A percentile compares a stretch with the other conserved stretches of the same genome.
These are phyloP conservation scores for Crossaster papposus DNA, from an alignment of 53 echinoderm and acorn worm genomes.

Conservation along the genomic window DNA sequence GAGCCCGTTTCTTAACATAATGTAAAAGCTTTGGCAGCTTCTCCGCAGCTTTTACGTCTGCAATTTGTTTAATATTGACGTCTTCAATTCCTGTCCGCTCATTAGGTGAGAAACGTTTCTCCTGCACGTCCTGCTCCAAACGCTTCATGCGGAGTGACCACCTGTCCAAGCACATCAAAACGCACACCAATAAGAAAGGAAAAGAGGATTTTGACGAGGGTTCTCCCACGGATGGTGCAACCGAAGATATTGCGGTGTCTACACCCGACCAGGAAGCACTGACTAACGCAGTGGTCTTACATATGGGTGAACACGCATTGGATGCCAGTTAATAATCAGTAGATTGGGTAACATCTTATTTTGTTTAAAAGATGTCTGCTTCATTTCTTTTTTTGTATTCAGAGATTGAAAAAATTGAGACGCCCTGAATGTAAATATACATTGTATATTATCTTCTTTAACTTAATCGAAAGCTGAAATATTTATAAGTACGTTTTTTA, in stretches of 20 bases:
- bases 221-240: not conserved
- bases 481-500: not conserved
- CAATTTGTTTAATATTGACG: not conserved
- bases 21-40: not conserved
- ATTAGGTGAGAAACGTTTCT: constrained; percentile 91
- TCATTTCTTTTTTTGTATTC: not conserved
- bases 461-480: not conserved
- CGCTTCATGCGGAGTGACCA: constrained; percentile 99
- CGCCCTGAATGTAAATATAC: too few relatives aligned
- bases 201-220: constrained; percentile 28
- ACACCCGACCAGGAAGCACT: constrained; percentile 45
- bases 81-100: constrained; percentile 3
- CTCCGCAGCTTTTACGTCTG: not conserved
- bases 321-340: constrained; percentile 25
- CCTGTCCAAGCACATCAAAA: constrained; percentile 88
- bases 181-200: constrained; percentile 72
- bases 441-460: not conserved
- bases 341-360: not conserved
- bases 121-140: constrained; percentile 76
- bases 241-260: constrained; percentile 3
- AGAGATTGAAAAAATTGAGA: not conserved
- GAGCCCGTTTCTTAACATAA: too few relatives aligned
- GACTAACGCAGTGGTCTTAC: constrained; percentile 51
- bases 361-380: too few relatives aligned
- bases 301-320: constrained; percentile 20